Conservation (phyloP, 2,888 invertebrate genomes). For the Dysmachus trigonus region DNA sequence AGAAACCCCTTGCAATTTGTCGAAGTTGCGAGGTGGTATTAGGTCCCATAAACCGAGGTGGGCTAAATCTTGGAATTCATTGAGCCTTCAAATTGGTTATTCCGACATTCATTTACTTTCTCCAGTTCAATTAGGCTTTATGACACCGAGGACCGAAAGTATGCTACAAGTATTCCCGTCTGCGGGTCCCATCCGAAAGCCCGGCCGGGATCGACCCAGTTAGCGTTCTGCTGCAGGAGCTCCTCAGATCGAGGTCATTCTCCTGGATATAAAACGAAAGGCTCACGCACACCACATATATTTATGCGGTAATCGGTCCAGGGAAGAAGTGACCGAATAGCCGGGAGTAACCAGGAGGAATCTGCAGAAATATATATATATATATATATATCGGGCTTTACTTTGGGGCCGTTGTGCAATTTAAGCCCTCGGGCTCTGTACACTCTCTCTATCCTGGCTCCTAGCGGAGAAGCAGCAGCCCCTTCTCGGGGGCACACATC, state of each 20-base stretch:
- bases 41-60: neutral
- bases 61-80: conserved; percentile 6
- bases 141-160: neutral
- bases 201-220: neutral
- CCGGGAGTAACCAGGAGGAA: neutral
- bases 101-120: conserved; percentile 18
- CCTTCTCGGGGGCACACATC: neutral
- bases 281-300: conserved; percentile 24
- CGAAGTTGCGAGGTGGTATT: neutral
- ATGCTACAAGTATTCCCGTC: neutral
- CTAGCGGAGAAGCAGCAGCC: neutral
- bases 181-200: neutral
- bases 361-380: conserved; percentile 22
- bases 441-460: neutral
- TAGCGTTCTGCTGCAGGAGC: neutral
- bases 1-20: neutral
- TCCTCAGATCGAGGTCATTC: neutral
- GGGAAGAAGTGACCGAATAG: neutral
- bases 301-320: neutral
- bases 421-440: neutral
- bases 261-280: conserved; percentile 9
- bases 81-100: conserved; percentile 31
- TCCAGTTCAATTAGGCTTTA: conserved; percentile 35
- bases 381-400: conserved; percentile 23
- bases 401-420: conserved; percentile 4